Base-by-base conservation (phyloP, 2,797 vertebrate genomes). In the Acestrorhynchus altus region DNA sequence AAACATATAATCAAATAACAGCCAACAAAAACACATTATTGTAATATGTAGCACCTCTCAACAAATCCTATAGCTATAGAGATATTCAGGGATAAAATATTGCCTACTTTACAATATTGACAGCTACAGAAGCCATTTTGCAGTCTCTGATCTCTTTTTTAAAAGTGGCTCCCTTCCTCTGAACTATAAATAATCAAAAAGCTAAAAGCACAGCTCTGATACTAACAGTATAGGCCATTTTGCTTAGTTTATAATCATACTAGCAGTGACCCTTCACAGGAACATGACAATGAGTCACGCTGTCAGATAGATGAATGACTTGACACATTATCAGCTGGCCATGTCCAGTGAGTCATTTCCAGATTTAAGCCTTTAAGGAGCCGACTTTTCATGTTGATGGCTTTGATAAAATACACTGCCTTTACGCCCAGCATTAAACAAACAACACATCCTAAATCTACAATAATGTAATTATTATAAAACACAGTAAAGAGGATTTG, bases 221-320 rank as follows among this genome's bases (percentile, higher is more conserved):
- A 51, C 46, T 35, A 35, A n/a, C 49, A 54, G 67, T 11, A 11
- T 0, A 52, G 67, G 18, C 67, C 49, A 39, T 47, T 69, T 35
- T 20, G 16, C 26, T 69, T 46, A 60, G 13, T 26, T 69, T 22
- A 60, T 42, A 59, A 22, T 47, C 42, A 47, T 42, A 39, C 46
- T n/a, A 42, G 20, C 28, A 46, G 46, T 71, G 68, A 71, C 35
- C 46, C 59, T 77, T 64, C 47, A 31, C 11, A 61, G 18, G 31
- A 77, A 54, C 57, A 63, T 39, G 44, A 39, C 39, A 39, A 67
- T 47, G 52, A 67, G 51, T 59, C 51, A 67, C 40, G 16, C 18
- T 20, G 64, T 74, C 46, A 64, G 40, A 15, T 1, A 40, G n/a
- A 64, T 13, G 20, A 65, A 24, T 44, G 20, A 65, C 12, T 15